Base-by-base conservation (phyloP, 2,888 invertebrate species). In the Taphrorychus bicolor region DNA sequence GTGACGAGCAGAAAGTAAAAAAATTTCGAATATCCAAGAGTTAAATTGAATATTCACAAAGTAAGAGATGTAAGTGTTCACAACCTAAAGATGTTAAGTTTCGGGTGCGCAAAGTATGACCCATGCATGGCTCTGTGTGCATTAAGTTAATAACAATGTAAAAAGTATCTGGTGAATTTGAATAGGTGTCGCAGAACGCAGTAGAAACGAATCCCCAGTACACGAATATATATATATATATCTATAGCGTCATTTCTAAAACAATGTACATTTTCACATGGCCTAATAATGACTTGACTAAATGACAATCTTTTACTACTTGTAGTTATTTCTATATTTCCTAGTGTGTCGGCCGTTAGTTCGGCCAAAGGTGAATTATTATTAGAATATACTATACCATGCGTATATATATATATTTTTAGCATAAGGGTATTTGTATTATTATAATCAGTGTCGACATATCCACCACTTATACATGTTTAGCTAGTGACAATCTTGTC, bases 401-500 rank as follows among this genome's bases (percentile, higher is more conserved):
- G 3, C 14, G 23, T 56, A 53, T 61, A 61, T 52, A 17, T 49
- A 60, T 49, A 51, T n/a, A n/a, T n/a, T n/a, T n/a, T n/a, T n/a
- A n/a, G n/a, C n/a, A n/a, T n/a, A n/a, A n/a, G 32, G n/a, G n/a
- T 58, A 59, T 45, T 48, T 62, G 7, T 62, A 45, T 62, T 21
- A 54, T 41, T 58, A 24, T 61, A 75, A 76, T 73, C 75, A 75
- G 76, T 77, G 78, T 78, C 69, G 70, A 79, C 77, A 80, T 80
- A 78, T 78, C 77, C 76, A 74, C 41, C 11, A 53, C 18, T 14
- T 62, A 18, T 59, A 54, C 52, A 65, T 66, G 63, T 74, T 75
- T 79, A 80, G 80, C 80, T 79, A 80, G 78, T 74, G 81, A 81
- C 81, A 82, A 82, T 81, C 81, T 80, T 40, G 65, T 78, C 72